Base-by-base conservation (phyloP, 2,888 invertebrate genomes). In the Mythimna ferrago region DNA sequence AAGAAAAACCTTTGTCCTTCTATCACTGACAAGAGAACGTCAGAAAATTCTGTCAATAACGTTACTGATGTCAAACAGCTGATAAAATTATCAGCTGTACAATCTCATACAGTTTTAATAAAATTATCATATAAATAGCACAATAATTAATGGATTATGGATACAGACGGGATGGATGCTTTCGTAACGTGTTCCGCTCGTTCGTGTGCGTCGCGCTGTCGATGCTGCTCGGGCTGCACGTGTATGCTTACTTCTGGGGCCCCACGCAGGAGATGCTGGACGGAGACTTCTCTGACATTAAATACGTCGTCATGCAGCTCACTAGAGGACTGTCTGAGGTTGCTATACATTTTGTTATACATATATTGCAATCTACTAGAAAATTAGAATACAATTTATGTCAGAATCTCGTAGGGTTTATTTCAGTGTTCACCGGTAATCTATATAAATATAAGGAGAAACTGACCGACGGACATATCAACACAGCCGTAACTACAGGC, bases 241-340 rank as follows among this genome's bases (percentile, higher is more conserved):
- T 91, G 7, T 95, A 95, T 79, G 86, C 92, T 0, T 93, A 94
- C 76, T 81, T 94, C 71, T 92, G 91, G 91, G 92, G 90, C 0
- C 88, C 91, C 3, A 62, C 87, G 32, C 90, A 89, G 41, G 93
- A 92, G 16, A 78, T 85, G 1, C 73, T 93, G 21, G 93, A 93
- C 2, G 93, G 92, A 11, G 92, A 93, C 67, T 91, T 95, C 79
- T 89, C 92, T 0, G 94, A 95, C 26, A 90, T 95, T 67, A 94
- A 94, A 78, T 93, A 94, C 69, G 91, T 94, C 53, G 91, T 96
- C 14, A 90, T 93, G 92, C 95, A 96, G 81, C 92, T 96, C 6
- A 91, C 93, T 0, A 88, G 90, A 65, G 93, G 93, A 10, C 85
- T 96, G 26, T 86, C 94, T 5, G 95, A 95, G 93, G 96, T 94